Evolutionary conservation across 2,797 vertebrate species (phyloP).

Genomic region (Phoebastria nigripes): DNA sequence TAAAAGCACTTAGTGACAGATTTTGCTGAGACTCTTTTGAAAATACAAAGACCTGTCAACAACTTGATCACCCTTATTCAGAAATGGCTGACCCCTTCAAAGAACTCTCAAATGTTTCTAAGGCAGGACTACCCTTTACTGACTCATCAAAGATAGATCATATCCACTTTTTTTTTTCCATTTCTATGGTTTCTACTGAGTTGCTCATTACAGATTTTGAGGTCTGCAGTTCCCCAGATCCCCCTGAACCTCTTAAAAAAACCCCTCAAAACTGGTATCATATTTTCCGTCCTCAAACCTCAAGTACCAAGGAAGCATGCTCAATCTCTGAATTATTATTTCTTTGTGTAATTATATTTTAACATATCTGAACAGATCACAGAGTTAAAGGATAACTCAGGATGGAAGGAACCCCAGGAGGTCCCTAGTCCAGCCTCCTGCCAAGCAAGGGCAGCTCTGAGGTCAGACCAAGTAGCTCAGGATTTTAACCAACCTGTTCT

Average conservation of each 20-base stretch:
- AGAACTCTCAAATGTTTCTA: neutral
- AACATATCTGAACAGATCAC: neutral
- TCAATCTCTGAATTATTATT: neutral
- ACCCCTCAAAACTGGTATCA: accelerated
- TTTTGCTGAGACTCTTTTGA: neutral
- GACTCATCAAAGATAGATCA: neutral
- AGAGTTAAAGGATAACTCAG: neutral
- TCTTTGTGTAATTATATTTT: neutral
- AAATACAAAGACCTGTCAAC: neutral
- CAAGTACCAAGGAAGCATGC: neutral
- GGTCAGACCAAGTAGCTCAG: neutral
- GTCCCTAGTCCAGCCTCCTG: neutral
- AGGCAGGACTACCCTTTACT: neutral
- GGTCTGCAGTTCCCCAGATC: neutral
- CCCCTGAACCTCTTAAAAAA: neutral
- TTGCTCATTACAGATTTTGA: neutral
- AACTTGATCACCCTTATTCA: neutral
- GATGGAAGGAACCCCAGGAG: neutral
- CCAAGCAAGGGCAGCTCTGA: neutral
- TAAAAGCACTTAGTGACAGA: neutral
- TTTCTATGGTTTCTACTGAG: neutral
- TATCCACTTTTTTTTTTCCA: accelerated
- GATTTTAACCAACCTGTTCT: neutral
- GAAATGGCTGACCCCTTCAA: neutral
- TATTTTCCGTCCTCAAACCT: neutral